Conservation (phyloP, 2,888 invertebrate genomes). For the Aleiodes leptofemur region DNA sequence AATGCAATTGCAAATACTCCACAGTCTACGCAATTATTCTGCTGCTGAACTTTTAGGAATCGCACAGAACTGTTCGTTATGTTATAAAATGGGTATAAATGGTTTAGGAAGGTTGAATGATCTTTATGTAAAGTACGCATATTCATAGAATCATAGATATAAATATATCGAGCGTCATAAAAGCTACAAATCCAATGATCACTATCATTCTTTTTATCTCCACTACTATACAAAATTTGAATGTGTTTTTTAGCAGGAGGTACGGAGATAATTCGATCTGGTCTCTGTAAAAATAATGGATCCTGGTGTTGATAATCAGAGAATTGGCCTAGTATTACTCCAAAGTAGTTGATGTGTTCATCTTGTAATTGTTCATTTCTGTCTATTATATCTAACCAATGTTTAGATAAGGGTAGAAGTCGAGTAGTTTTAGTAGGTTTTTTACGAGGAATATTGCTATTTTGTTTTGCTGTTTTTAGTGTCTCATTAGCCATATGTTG, state of each 20-base stretch:
- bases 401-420: neutral
- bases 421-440: no score
- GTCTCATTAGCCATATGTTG: no score
- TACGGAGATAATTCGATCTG: neutral
- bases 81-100: constrained; percentile 27
- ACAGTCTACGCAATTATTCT: constrained; percentile 25
- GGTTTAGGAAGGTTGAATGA: constrained; percentile 4
- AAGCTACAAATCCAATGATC: constrained; percentile 39
- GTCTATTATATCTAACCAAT: neutral
- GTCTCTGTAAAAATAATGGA: neutral
- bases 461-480: no score
- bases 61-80: constrained; percentile 16
- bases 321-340: neutral
- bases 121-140: neutral
- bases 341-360: neutral
- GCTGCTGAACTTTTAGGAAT: constrained; percentile 34
- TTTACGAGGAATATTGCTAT: no score
- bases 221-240: no score
- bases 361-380: constrained; percentile 5
- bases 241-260: no score
- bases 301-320: neutral
- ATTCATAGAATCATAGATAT: constrained; percentile 41
- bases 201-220: constrained; percentile 3
- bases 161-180: constrained; percentile 42
- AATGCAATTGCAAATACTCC: constrained; percentile 39